These are phyloP conservation scores for Drosophila colorata DNA, from an alignment of 2,888 invertebrate species.

Conservation along the genomic window DNA sequence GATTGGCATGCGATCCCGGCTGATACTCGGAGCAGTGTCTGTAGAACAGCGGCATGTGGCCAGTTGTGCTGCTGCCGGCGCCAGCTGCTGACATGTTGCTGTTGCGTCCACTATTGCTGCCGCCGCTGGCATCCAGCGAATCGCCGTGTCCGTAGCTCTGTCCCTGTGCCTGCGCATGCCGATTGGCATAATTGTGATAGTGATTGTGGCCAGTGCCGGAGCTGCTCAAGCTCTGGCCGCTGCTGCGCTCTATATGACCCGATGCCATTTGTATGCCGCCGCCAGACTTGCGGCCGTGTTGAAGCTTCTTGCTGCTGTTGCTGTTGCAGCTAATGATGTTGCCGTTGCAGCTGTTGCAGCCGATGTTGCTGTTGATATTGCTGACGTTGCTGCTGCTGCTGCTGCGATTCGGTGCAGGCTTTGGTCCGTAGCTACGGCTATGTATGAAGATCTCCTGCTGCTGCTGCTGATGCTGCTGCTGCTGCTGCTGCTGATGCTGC, in stretches of 20 bases:
- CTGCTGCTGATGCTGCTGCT: not conserved
- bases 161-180: constrained; percentile 1
- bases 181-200: not conserved
- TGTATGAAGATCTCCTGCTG: constrained; percentile 24
- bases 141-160: constrained; percentile 1
- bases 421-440: constrained; percentile 26
- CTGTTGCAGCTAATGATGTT: not conserved
- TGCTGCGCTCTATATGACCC: constrained; percentile 2
- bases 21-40: constrained; percentile 22
- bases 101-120: not conserved
- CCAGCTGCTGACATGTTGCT: not conserved
- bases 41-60: constrained; percentile 4
- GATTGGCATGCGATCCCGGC: not conserved
- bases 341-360: not conserved
- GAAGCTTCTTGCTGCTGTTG: constrained; percentile 1
- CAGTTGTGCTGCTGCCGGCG: not conserved
- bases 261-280: constrained; percentile 19
- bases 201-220: not conserved
- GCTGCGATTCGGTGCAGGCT: constrained; percentile 9
- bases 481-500: constrained; percentile 8
- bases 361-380: not conserved
- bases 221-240: not conserved
- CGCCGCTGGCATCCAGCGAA: not conserved
- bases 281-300: constrained; percentile 16
- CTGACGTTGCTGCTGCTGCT: constrained; percentile 1